These are phyloP conservation scores for Temnothorax longispinosus DNA, from an alignment of 1,140 invertebrate species.

Conservation along the genomic window DNA sequence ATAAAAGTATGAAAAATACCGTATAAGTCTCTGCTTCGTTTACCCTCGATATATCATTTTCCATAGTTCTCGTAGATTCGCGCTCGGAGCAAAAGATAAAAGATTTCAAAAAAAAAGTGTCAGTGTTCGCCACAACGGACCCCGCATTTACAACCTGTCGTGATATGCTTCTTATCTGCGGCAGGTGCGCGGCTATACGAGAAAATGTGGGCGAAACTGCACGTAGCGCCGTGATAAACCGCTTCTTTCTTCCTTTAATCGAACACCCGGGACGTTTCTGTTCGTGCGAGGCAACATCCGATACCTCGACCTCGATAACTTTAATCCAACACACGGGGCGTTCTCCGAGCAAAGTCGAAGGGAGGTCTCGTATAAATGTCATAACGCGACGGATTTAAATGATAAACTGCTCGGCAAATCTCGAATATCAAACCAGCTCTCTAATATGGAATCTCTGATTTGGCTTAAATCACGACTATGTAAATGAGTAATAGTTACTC, in stretches of 20 bases:
- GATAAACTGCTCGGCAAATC: neutral
- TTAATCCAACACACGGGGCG: neutral
- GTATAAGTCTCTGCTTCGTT: neutral
- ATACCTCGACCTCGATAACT: conserved; percentile 29
- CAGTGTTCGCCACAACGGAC: conserved; percentile 19
- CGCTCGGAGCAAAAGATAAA: neutral
- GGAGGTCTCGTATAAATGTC: conserved; percentile 7
- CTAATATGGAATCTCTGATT: neutral
- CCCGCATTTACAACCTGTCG: conserved; percentile 68
- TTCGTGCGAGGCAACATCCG: conserved; percentile 31
- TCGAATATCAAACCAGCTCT: neutral
- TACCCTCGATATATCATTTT: neutral
- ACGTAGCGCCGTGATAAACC: conserved; percentile 60
- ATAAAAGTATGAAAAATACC: neutral
- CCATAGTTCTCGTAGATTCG: neutral
- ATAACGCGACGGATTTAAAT: conserved; percentile 19
- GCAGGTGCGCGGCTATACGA: conserved; percentile 76
- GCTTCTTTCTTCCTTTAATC: conserved; percentile 51
- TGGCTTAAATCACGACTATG: neutral
- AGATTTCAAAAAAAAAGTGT: neutral
- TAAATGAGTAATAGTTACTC: neutral
- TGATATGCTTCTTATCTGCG: conserved; percentile 75
- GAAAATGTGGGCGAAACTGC: conserved; percentile 72
- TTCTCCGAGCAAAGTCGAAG: neutral
- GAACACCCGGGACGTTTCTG: conserved; percentile 1